These are phyloP conservation scores for Polyommatus iphigenia DNA, from an alignment of 2,888 invertebrate genomes.

Conservation along the genomic window DNA sequence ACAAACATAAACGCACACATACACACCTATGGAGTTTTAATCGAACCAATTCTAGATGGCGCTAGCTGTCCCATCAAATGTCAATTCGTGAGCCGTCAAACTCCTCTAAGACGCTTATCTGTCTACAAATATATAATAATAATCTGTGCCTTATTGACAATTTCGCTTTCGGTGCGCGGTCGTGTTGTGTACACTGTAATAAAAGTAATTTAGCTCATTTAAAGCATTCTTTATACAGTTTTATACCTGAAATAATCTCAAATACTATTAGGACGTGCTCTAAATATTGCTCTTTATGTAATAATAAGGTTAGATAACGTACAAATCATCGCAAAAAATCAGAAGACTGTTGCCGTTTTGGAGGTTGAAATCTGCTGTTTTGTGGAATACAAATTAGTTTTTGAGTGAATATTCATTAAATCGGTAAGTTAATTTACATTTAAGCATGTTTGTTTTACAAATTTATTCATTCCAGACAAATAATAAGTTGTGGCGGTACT, in stretches of 20 bases:
- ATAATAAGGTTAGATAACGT: neutral
- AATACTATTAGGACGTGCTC: neutral
- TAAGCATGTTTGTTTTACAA: neutral
- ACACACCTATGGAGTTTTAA: no score
- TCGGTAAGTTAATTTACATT: neutral
- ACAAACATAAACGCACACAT: no score
- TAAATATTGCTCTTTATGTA: neutral
- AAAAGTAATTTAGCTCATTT: neutral
- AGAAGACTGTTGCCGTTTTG: neutral
- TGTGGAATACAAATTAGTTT: neutral
- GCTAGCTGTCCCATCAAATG: no score
- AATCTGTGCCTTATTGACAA: slow-evolving; percentile 5
- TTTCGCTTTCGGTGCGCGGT: slow-evolving; percentile 7
- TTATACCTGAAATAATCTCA: neutral
- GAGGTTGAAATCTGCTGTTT: neutral
- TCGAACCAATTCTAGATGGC: no score
- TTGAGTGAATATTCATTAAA: neutral
- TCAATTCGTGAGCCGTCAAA: no score
- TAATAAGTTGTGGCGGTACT: neutral
- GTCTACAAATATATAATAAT: no score
- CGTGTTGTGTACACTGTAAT: neutral
- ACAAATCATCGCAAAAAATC: neutral
- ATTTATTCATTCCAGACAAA: neutral
- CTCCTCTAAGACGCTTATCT: no score
- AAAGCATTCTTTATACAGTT: neutral